Evolutionary conservation across 2,113 vertebrate genomes (phyloP), one percentile per base, ranked within the genome.

Genomic region (Sinocyclocheilus maitianheensis): DNA sequence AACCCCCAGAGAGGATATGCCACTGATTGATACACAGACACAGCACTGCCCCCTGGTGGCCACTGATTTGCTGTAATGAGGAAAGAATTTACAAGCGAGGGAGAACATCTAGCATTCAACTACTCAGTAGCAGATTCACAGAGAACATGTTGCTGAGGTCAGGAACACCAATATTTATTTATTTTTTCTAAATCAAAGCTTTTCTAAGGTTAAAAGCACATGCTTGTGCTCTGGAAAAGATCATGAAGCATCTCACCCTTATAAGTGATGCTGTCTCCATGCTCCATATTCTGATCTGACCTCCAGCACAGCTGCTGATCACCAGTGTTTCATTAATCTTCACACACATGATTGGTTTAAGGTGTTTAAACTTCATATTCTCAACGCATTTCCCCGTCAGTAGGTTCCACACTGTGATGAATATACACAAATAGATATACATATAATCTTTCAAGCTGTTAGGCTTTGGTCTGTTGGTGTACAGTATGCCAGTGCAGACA

Each of bases 281-380:
- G 65, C 94, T 88, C 97, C 97, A 99, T 51, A 98, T 90, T 86
- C 96, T 97, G 84, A 98, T 90, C 3, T 93, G 22, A n/a, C 97
- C 97, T 67, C 26, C 91, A 18, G 94, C 90, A 55, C 96, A 96
- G 88, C 95, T 94, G 26, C 97, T 98, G 87, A 96, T 93, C 0
- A 98, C 92, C 0, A 87, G 87, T 1, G 74, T 88, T 0, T 89
- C 60, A 1, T 85, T 92, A 86, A 95, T 95, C 93, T 90, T 97
- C 88, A 95, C 96, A 16, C 95, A 95, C 37, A 90, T 82, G 48
- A 99, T 89, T 0, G 91, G 84, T 34, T 93, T 90, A 20, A 51
- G 89, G 91, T 99, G 97, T 87, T 93, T 95, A 85, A 98, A 97
- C 0, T 94, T 95, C 83, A 91, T 92, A 0, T 93, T 95, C 88